Base-by-base conservation (phyloP, 2,113 vertebrate species). In the Seriola dumerili region DNA sequence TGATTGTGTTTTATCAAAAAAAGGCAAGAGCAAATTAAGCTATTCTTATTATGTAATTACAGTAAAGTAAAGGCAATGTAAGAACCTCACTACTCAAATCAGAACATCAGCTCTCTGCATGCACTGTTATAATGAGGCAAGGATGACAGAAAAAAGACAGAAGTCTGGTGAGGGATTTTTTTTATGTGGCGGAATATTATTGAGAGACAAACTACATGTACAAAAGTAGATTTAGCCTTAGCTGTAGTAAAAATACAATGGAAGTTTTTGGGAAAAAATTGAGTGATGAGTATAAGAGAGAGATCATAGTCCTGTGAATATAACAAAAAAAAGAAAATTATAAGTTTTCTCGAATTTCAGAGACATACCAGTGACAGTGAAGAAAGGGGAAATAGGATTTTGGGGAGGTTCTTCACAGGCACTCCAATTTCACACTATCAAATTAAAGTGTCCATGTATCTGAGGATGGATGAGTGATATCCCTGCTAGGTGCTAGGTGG, bases 401-500 rank as follows among this genome's bases (percentile, higher is more conserved):
- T 84, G 70, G 83, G 85, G 72, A 89, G 87, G 79, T 89, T 88
- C 85, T 90, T 92, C 72, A 82, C 71, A 84, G 77, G 61, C 63
- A 38, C 88, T 90, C 82, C 86, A 88, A 90, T 92, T 93, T 92
- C 91, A 92, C 89, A 88, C 91, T 76, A 88, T 93, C 89, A 92
- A 87, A 92, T 93, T 89, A 92, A 91, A 91, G 85, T 91, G 89
- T 85, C 91, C 67, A 68, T 90, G 88, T 89, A 83, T 88, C 86
- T 85, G 87, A 83, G 82, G 89, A 88, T 86, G 89, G 87, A 91
- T 91, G 86, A 93, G 91, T 90, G 90, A 91, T 89, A 90, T 89
- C 91, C 90, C 88, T 88, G 80, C 80, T 72, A 78, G 90, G 84
- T 91, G 91, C 77, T 71, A 83, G 90, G 87, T 92, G 90, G 73